phyloP scores from a whole-genome alignment of 2,888 invertebrate species.

The Aporophyla nigra region DNA sequence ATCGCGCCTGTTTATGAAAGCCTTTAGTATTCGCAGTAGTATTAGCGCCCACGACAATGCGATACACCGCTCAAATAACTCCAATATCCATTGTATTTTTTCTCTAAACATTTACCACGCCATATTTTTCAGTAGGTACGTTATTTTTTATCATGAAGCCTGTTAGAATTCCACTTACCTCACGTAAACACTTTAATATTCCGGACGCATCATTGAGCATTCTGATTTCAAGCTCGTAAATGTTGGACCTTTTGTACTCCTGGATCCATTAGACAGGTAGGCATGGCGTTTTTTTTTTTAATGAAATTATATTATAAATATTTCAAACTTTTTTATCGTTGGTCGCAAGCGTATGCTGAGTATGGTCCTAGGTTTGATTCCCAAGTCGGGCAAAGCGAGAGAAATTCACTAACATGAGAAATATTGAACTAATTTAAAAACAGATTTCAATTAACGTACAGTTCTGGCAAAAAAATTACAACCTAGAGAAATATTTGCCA shows the following conservation, averaged over 20 bases:
- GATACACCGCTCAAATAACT: background rate
- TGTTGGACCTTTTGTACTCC: conserved; percentile 38
- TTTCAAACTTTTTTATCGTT: too few species aligned
- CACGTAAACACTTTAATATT: conserved; percentile 52
- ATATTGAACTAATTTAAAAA: too few species aligned
- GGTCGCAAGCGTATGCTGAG: too few species aligned
- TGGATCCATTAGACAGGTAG: conserved; percentile 37
- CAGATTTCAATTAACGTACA: too few species aligned
- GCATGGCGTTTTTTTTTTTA: conserved; percentile 23
- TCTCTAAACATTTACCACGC: background rate
- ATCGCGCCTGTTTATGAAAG: too few species aligned
- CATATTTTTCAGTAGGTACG: conserved; percentile 9
- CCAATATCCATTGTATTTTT: background rate
- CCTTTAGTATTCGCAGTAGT: background rate
- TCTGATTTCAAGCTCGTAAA: conserved; percentile 45
- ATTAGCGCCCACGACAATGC: too few species aligned
- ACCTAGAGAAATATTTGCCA: too few species aligned
- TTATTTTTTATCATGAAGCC: conserved; percentile 49
- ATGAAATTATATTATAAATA: conserved; percentile 4
- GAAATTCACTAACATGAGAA: too few species aligned
- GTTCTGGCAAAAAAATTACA: too few species aligned
- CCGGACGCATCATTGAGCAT: conserved; percentile 46
- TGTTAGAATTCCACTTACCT: conserved; percentile 52
- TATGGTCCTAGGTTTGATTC: too few species aligned
- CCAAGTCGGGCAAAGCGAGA: too few species aligned